phyloP scores from a whole-genome alignment of 2,888 invertebrate species.

The Stramonita haemastoma region DNA sequence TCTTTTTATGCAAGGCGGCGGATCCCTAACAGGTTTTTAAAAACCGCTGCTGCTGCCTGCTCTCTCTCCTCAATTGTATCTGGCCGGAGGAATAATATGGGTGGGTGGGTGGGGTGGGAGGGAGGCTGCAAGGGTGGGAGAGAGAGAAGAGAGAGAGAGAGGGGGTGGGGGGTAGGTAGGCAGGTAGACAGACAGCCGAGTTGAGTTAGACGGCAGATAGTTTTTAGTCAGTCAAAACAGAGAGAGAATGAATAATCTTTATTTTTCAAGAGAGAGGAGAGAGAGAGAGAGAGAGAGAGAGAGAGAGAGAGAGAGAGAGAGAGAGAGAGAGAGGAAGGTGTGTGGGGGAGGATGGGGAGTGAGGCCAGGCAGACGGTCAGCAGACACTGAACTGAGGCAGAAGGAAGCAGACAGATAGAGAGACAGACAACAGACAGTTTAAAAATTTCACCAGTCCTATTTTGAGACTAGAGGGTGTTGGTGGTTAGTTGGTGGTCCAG shows the following conservation, averaged over 20 bases:
- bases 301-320: constrained; percentile 28
- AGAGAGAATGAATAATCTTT: too few species aligned
- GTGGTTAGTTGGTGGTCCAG: too few species aligned
- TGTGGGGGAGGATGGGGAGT: background rate
- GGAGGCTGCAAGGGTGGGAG: background rate
- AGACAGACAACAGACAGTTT: background rate
- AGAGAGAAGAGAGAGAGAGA: background rate
- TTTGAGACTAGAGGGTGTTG: too few species aligned
- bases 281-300: background rate
- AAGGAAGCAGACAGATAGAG: background rate
- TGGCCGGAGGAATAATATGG: background rate
- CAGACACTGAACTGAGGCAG: too few species aligned
- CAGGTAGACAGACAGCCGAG: background rate
- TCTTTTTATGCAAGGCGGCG: constrained; percentile 1
- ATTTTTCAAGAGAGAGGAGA: too few species aligned
- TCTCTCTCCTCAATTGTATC: background rate
- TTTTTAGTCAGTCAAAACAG: background rate
- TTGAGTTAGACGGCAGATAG: background rate
- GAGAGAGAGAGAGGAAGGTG: constrained; percentile 9
- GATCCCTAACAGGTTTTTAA: background rate
- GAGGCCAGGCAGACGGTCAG: background rate
- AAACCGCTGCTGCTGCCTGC: too few species aligned
- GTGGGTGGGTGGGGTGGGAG: background rate
- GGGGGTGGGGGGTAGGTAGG: background rate
- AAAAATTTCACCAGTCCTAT: background rate